These are phyloP conservation scores for Cotesia congregata DNA, from an alignment of 2,888 invertebrate genomes.

Conservation along the genomic window DNA sequence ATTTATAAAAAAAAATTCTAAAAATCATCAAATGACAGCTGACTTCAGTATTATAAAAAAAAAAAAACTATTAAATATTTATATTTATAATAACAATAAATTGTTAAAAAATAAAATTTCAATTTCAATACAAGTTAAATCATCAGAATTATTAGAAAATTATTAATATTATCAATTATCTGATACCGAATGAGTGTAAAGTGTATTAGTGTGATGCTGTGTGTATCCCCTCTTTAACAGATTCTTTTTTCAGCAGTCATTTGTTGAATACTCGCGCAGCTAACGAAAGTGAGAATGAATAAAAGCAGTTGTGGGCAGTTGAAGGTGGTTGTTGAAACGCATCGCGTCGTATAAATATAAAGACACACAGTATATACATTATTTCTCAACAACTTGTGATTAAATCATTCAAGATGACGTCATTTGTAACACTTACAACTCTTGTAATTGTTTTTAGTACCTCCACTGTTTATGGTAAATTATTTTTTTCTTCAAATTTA, in stretches of 20 bases:
- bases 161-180: background rate
- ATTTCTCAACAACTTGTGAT: conserved; percentile 13
- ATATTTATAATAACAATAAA: too few relatives aligned
- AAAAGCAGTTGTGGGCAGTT: conserved; percentile 17
- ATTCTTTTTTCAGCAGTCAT: background rate
- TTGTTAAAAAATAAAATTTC: too few relatives aligned
- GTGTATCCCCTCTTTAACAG: background rate
- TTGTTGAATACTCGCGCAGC: background rate
- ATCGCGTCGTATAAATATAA: background rate
- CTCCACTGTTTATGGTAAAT: conserved; percentile 25
- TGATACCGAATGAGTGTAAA: background rate
- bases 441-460: conserved; percentile 27
- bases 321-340: conserved; percentile 19
- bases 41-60: too few relatives aligned
- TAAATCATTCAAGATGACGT: conserved; percentile 28
- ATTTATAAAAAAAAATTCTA: too few relatives aligned
- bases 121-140: background rate
- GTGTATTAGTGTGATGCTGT: background rate
- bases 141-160: background rate
- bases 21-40: too few relatives aligned
- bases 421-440: background rate
- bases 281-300: background rate
- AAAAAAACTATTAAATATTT: too few relatives aligned
- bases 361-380: background rate
- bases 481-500: background rate